Conservation (phyloP, 2,113 vertebrate genomes). For the Miniopterus natalensis region DNA sequence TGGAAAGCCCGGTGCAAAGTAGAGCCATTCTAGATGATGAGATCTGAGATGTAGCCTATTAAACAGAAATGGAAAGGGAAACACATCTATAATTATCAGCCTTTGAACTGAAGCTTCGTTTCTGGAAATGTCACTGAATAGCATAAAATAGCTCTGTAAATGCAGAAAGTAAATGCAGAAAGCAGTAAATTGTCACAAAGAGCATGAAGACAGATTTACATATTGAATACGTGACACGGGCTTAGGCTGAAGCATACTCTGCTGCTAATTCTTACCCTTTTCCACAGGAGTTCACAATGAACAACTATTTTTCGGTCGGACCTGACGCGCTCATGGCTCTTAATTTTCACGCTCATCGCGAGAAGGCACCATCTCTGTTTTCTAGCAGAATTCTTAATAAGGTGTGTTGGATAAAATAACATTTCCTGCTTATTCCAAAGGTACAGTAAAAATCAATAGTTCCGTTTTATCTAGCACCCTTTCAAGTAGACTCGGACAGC, state of each 20-base stretch:
- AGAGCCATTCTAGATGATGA: background rate
- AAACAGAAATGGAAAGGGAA: background rate
- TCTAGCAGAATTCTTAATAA: constrained; percentile 99
- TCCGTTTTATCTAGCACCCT: constrained; percentile 60
- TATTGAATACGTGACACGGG: too few species aligned
- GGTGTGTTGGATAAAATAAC: constrained; percentile 88
- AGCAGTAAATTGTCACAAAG: background rate
- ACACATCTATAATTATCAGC: background rate
- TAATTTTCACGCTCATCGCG: constrained; percentile 96
- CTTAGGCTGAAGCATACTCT: background rate
- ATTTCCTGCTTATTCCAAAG: constrained; percentile 76
- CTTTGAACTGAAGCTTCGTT: background rate
- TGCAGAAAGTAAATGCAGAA: background rate
- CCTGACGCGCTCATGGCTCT: constrained; percentile 99
- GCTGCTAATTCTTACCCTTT: constrained; percentile 4
- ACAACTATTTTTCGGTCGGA: constrained; percentile 99
- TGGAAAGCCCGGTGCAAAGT: background rate
- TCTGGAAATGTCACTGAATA: background rate
- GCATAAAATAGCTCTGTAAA: background rate
- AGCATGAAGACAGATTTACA: background rate
- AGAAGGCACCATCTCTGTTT: constrained; percentile 98
- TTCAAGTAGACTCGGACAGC: constrained; percentile 29
- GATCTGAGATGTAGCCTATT: too few species aligned
- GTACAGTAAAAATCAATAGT: constrained; percentile 80
- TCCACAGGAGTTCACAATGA: constrained; percentile 94